These are phyloP conservation scores for Equus quagga DNA, from an alignment of 2,113 vertebrate species.

Conservation along the genomic window DNA sequence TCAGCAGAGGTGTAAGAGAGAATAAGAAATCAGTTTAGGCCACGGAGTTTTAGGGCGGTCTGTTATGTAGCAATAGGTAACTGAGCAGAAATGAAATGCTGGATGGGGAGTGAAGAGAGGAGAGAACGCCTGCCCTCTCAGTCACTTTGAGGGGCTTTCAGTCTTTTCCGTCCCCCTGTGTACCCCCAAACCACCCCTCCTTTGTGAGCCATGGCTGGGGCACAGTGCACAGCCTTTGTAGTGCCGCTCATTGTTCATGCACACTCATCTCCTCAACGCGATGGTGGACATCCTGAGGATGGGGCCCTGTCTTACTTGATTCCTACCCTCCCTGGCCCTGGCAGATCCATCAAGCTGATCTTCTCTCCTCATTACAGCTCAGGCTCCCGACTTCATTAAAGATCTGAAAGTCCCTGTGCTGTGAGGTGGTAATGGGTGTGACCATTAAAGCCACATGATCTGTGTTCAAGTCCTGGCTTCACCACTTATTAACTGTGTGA, in stretches of 20 bases:
- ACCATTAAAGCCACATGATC: background rate
- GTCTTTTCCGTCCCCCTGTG: background rate
- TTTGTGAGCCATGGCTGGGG: background rate
- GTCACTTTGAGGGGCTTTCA: background rate
- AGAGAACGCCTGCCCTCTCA: background rate
- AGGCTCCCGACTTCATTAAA: too few species aligned
- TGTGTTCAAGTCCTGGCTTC: background rate
- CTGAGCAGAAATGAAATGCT: background rate
- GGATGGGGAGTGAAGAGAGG: background rate
- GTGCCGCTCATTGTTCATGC: background rate
- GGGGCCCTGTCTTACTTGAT: background rate
- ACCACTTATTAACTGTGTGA: constrained; percentile 18
- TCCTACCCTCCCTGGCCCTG: background rate
- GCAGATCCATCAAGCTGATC: background rate
- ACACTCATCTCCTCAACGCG: background rate
- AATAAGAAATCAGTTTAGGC: background rate
- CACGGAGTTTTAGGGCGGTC: background rate
- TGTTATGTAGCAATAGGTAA: background rate
- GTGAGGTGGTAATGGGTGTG: background rate
- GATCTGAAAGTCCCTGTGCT: background rate
- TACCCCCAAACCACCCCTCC: background rate
- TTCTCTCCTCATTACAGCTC: too few species aligned
- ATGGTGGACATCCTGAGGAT: background rate
- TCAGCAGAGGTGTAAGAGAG: background rate
- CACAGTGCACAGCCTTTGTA: background rate